phyloP scores from a whole-genome alignment of 2,113 vertebrate genomes.

The Puma concolor region DNA sequence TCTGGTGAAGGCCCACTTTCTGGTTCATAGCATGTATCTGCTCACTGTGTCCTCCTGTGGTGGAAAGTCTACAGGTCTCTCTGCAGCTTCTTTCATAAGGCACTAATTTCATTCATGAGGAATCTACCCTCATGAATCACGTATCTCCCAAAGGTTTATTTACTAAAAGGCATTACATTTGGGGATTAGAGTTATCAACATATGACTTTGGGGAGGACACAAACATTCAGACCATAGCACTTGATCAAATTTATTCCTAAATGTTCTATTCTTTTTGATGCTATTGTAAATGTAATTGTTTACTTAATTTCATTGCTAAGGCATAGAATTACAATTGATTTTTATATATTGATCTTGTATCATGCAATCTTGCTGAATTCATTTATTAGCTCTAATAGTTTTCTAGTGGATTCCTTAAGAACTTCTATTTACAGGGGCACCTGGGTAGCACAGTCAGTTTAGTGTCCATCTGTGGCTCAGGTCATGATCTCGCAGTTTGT shows the following conservation, averaged over 20 bases:
- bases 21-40: neutral
- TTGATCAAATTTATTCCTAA: neutral
- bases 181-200: neutral
- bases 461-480: too few species aligned
- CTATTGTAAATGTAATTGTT: neutral
- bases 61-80: neutral
- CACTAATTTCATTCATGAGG: neutral
- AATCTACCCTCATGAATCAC: neutral
- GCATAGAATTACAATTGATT: neutral
- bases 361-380: neutral
- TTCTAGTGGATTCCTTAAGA: neutral
- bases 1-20: neutral
- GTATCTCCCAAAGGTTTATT: neutral
- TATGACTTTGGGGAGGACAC: neutral
- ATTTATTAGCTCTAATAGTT: neutral
- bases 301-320: neutral
- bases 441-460: too few species aligned
- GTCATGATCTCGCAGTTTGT: too few species aligned
- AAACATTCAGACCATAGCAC: neutral
- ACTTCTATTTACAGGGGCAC: neutral
- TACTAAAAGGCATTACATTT: neutral
- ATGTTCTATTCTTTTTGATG: neutral
- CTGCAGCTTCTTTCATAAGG: neutral
- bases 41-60: neutral
- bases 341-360: neutral